A percentile compares a stretch with the other conserved stretches of the same genome.
Conservation (phyloP, 2,113 vertebrate genomes). For the Tichodroma muraria region DNA sequence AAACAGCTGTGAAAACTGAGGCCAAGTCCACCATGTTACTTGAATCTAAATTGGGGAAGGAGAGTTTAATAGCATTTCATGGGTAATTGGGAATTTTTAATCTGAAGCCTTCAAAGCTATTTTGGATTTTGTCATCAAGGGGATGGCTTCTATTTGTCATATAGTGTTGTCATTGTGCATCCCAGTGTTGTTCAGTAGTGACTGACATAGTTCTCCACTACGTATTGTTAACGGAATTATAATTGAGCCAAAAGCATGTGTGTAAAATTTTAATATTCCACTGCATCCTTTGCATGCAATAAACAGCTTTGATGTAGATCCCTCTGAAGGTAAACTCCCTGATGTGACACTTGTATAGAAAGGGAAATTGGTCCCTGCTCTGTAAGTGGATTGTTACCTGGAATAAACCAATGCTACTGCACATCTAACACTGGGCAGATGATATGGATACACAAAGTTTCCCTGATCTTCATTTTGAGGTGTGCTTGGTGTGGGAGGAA, state of each 20-base stretch:
- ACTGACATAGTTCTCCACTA: neutral
- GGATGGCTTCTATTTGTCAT: neutral
- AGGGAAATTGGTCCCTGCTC: neutral
- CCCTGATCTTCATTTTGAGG: neutral
- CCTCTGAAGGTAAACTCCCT: neutral
- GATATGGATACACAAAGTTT: rapidly evolving
- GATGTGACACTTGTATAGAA: rapidly evolving
- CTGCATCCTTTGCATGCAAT: neutral
- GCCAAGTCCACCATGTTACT: neutral
- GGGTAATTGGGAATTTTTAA: neutral
- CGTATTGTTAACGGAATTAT: neutral
- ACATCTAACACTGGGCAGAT: neutral
- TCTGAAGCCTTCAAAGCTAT: neutral
- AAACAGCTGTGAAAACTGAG: neutral
- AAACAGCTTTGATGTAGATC: neutral
- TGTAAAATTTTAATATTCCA: neutral
- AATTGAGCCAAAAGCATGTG: neutral
- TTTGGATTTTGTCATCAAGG: neutral
- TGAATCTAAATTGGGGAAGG: neutral
- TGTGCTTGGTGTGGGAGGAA: neutral
- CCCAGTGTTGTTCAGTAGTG: neutral
- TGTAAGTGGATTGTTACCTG: neutral
- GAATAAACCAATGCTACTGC: neutral
- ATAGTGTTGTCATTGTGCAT: neutral
- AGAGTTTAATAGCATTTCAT: neutral